Base-by-base conservation (phyloP, 2,113 vertebrate species). In the Puntigrus tetrazona region DNA sequence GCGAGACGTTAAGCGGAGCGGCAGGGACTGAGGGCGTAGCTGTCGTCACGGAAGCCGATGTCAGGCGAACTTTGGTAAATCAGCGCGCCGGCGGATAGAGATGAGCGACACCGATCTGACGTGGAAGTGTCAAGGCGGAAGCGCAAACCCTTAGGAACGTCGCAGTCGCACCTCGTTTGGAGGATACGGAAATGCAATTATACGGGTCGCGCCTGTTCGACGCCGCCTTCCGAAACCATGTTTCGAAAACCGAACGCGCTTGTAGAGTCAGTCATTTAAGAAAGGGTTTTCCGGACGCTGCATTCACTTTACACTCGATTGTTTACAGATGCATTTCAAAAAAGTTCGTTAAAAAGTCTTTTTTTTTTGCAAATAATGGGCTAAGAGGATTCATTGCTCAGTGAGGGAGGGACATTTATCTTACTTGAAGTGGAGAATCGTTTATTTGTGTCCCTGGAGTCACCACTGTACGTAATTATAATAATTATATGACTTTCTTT, bases 1-100 rank as follows among this genome's bases (percentile, higher is more conserved):
- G 18, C 10, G 16, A 34, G 70, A 45, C 38, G 27, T 73, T 73
- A 74, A 27, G n/a, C 27, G 45, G 41, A 45, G 20, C 5, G 1
- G 18, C 22, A 38, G 75, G 50, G 75, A 36, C 36, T 31, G 27
- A 78, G 75, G 50, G 75, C 75, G 57, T 78, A 78, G 18, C 75
- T 78, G 50, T 78, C 75, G 57, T 57, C 57, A 3, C 31, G 7
- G 2, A 36, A 78, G 50, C 55, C 18, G 16, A 38, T 55, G 31
- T 78, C 20, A 22, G 55, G 57, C 47, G n/a, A 57, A 78, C 55
- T 78, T 18, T 11, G 5, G 75, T 57, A 78, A 78, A 78, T 78
- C 47, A 38, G 50, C 31, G 57, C 57, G 50, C 20, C 57, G 75
- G 57, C 47, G 57, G 50, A 57, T 78, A 57, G 34, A 57, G 50